phyloP scores from a whole-genome alignment of 2,113 vertebrate genomes.

The Heliornis fulica region DNA sequence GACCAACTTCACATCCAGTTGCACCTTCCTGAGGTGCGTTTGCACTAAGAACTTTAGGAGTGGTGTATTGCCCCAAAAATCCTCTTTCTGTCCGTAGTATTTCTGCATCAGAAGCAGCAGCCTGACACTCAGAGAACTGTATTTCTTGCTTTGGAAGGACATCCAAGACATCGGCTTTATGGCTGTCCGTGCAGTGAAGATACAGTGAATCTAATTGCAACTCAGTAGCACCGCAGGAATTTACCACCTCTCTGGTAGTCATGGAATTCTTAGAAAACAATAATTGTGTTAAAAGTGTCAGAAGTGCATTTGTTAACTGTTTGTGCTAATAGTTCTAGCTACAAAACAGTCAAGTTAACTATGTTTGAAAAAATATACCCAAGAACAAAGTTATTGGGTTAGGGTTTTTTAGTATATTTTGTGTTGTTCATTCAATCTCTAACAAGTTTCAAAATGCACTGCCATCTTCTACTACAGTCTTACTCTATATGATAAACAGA shows the following conservation, averaged over 20 bases:
- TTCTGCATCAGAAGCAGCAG: background rate
- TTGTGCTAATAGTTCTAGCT: background rate
- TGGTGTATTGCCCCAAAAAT: constrained; percentile 36
- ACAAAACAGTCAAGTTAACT: background rate
- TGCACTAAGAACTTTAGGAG: constrained; percentile 5
- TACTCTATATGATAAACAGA: background rate
- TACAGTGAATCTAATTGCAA: constrained; percentile 59
- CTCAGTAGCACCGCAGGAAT: background rate
- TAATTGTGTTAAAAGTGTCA: background rate
- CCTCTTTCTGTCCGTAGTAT: constrained; percentile 40
- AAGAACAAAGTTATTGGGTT: background rate
- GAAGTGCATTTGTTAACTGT: background rate
- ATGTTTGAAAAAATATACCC: background rate
- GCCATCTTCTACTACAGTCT: background rate
- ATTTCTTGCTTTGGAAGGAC: constrained; percentile 37
- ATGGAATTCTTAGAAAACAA: constrained; percentile 62
- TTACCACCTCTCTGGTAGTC: constrained; percentile 37
- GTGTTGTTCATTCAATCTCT: background rate
- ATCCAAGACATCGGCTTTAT: constrained; percentile 13
- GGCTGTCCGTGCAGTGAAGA: constrained; percentile 15
- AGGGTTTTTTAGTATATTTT: background rate
- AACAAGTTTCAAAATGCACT: background rate
- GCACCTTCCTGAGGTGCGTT: constrained; percentile 31
- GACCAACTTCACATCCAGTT: constrained; percentile 29
- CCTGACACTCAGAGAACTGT: constrained; percentile 62